Conservation (phyloP, 1,140 invertebrate species). For the Ceratitis capitata region DNA sequence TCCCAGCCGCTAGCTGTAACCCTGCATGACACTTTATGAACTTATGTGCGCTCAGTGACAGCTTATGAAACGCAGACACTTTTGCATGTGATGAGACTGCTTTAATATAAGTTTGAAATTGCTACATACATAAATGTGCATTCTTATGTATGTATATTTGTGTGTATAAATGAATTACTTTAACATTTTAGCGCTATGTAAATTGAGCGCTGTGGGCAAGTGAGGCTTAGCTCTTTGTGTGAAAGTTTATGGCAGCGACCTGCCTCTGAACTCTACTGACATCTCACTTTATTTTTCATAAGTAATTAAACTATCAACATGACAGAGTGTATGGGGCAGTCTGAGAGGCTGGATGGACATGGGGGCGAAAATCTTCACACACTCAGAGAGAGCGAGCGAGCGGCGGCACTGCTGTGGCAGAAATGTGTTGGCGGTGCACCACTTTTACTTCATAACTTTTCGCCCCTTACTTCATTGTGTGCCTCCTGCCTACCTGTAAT, state of each 20-base stretch:
- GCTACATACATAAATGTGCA: neutral
- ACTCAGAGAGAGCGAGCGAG: neutral
- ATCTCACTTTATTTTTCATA: conserved; percentile 62
- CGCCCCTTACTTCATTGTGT: neutral
- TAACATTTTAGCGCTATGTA: neutral
- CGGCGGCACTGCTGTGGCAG: neutral
- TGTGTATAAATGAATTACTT: neutral
- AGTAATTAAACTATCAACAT: conserved; percentile 58
- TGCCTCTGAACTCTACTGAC: conserved; percentile 29
- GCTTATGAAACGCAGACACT: neutral
- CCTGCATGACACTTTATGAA: neutral
- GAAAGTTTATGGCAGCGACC: neutral
- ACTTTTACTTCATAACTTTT: neutral
- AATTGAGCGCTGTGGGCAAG: neutral
- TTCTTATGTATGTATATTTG: neutral
- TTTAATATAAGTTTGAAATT: too few relatives aligned
- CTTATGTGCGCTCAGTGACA: neutral
- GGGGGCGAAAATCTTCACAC: neutral
- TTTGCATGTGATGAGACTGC: neutral
- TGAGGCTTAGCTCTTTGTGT: neutral
- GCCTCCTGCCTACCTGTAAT: neutral
- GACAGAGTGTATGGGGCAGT: neutral
- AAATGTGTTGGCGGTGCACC: neutral
- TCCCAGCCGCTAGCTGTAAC: neutral
- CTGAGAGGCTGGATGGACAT: neutral